Base-by-base conservation (phyloP, 2,888 invertebrate species). In the Platyscelio sp. region DNA sequence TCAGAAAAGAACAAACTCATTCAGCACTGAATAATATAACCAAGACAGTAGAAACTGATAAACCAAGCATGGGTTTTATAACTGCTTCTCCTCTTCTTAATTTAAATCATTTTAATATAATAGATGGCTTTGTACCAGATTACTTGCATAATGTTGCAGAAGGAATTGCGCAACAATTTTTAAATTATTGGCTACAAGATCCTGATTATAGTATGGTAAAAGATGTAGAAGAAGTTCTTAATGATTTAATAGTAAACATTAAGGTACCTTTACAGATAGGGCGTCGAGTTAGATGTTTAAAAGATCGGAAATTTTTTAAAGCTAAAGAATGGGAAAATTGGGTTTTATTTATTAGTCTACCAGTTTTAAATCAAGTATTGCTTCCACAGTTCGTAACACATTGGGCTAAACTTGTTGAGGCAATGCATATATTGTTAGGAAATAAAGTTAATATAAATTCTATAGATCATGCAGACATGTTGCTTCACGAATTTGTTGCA, bases 401-500 rank as follows among this genome's bases (percentile, higher is more conserved):
- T 26, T 54, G 54, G 54, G 54, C 54, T 5, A 54, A 54, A 54
- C 54, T 54, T 11, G 54, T 54, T 24, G 56, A 56, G n/a, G n/a
- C n/a, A 3, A 56, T 56, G 27, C 29, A 56, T 18, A 56, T 56
- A n/a, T 29, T 56, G 18, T 24, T 29, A n/a, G 27, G n/a, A 56
- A 27, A 29, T 56, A 4, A 56, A 27, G 29, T n/a, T 6, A 56
- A n/a, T 13, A 29, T 56, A 5, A n/a, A 56, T n/a, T 27, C 18
- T 3, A 6, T 56, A 27, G 29, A 56, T 56, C 27, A 29, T 2
- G 29, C 29, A 3, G 51, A 54, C 26, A 7, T 9, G 15, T 3
- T 43, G 24, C 43, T 61, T 22, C 43, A 61, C 26, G 29, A 61
- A 24, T 61, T 61, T 49, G 74, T 74, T 46, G 54, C 40, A 60